Base-by-base conservation (phyloP, 2,797 vertebrate species). In the Chanos chanos region DNA sequence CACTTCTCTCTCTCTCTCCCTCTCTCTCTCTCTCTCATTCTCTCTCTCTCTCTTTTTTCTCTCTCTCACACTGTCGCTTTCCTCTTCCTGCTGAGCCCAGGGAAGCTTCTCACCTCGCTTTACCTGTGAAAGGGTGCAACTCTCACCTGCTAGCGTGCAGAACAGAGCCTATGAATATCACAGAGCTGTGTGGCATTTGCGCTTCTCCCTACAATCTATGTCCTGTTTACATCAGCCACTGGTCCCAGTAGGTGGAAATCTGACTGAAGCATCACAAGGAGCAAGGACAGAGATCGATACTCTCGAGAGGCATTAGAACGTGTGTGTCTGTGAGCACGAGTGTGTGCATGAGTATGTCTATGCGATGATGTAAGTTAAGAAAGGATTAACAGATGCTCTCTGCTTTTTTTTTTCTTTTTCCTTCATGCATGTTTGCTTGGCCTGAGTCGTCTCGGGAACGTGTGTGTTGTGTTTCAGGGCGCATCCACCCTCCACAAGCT, bases 41-140 rank as follows among this genome's bases (percentile, higher is more conserved):
- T 84, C 75, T 75, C 66, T 54, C 30, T 25, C 66, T 57, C 78
- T 83, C 83, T 28, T 50, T 36, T 31, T 18, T 54, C 25, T 13
- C 51, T 54, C 52, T 66, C 65, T 66, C 61, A 53, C 59, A 43
- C 71, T 80, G 69, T 74, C 59, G 69, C 75, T 76, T 75, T 74
- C 68, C 70, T 69, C 82, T 88, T 79, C 78, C 81, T 83, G 86
- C 86, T 90, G 77, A 89, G 78, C 73, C 77, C 79, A 79, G 83
- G 86, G 87, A 88, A 88, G 74, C 65, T 80, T 91, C 85, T 73
- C 81, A 78, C 87, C 86, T 89, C 76, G 87, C 92, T 92, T 84
- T 90, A 86, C 81, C 84, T 89, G 81, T 86, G 55, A 64, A 83
- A 88, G 89, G 87, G 86, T 90, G 87, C 89, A 91, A 91, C 87